Percentiles rank a stretch among this genome's conserved stretches.
Conservation (phyloP, 2,888 invertebrate species). For the Pherbina coryleti region DNA sequence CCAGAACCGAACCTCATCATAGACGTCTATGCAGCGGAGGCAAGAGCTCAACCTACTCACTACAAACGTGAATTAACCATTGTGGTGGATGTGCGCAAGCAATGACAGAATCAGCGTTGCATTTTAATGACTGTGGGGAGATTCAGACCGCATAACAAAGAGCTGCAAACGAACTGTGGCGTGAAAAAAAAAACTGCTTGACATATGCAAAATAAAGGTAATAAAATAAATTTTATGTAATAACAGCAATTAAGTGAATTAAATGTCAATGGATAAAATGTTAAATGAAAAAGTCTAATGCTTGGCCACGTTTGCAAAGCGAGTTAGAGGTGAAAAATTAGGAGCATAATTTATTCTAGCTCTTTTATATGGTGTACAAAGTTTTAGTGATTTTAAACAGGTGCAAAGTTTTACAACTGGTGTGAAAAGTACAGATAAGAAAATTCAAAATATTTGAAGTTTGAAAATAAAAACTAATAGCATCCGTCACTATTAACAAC, state of each 20-base stretch:
- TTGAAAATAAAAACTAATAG: too few relatives aligned
- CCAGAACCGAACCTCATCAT: conserved; percentile 45
- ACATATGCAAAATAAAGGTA: not conserved
- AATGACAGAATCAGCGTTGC: conserved; percentile 36
- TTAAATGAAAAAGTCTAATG: not conserved
- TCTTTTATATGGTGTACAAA: too few relatives aligned
- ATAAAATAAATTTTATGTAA: not conserved
- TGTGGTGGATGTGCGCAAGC: conserved; percentile 39
- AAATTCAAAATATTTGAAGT: too few relatives aligned
- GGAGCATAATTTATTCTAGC: too few relatives aligned
- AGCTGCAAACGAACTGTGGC: too few relatives aligned
- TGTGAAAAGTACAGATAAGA: too few relatives aligned
- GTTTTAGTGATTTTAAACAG: too few relatives aligned
- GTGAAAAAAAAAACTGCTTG: not conserved
- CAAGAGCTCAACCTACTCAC: not conserved
- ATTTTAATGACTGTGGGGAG: conserved; percentile 16
- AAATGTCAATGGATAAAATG: not conserved
- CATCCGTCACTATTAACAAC: too few relatives aligned
- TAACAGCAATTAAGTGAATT: not conserved
- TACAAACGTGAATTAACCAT: conserved; percentile 22
- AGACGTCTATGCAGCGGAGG: conserved; percentile 2
- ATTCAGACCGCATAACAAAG: not conserved
- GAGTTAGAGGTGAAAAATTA: too few relatives aligned
- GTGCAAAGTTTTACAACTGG: too few relatives aligned
- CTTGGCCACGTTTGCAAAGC: not conserved